Conservation (phyloP, 2,113 vertebrate species). For the Stegostoma tigrinum region DNA sequence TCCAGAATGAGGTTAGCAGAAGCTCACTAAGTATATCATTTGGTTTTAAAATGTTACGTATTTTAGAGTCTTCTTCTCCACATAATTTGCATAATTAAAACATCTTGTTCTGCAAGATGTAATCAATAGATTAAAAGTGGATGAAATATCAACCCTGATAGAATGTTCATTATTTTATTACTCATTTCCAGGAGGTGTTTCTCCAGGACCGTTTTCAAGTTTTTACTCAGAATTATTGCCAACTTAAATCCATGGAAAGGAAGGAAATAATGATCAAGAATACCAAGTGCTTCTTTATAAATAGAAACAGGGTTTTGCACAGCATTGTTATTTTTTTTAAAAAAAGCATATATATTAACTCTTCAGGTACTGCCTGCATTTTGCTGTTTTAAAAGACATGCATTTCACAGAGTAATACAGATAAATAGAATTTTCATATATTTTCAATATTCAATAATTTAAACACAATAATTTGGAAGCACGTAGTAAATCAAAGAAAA, state of each 20-base stretch:
- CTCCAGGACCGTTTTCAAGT: not conserved
- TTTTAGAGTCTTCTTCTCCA: not conserved
- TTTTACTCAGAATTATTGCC: not conserved
- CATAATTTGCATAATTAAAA: not conserved
- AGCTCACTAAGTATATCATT: not conserved
- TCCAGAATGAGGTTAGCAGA: not conserved
- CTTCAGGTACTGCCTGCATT: not conserved
- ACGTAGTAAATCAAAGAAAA: not conserved
- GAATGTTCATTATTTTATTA: not conserved
- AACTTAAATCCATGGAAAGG: not conserved
- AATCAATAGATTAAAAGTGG: not conserved
- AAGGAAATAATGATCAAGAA: not conserved
- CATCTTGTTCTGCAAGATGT: not conserved
- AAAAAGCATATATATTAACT: not conserved
- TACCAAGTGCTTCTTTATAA: not conserved
- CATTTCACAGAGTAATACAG: not conserved
- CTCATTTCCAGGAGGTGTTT: not conserved
- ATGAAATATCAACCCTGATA: not conserved
- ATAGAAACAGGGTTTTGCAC: slow-evolving; percentile 2
- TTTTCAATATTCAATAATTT: not conserved
- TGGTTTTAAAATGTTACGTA: not conserved
- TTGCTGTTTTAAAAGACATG: not conserved
- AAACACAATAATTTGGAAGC: not conserved
- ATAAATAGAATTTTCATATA: not conserved
- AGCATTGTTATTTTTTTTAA: not conserved